phyloP scores from a whole-genome alignment of 2,797 vertebrate genomes.

The Malacoctenus gilli region DNA sequence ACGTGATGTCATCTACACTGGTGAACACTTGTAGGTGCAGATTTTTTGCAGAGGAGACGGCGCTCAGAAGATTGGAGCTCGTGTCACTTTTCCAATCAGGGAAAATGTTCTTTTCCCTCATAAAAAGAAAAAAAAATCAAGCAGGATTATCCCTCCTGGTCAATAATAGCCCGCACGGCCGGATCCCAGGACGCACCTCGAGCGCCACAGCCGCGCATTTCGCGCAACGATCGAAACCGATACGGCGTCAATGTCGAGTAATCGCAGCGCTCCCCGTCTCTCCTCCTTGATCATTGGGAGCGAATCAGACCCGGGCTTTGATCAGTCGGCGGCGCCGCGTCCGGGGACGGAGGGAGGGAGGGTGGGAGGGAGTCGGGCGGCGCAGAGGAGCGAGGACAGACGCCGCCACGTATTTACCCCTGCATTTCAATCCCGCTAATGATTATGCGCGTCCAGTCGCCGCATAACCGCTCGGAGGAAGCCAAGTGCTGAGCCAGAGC shows the following conservation, averaged over 20 bases:
- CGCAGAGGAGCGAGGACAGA: constrained; percentile 64
- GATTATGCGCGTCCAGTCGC: constrained; percentile 77
- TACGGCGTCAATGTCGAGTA: constrained; percentile 68
- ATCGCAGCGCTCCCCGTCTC: constrained; percentile 73
- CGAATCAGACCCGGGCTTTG: constrained; percentile 75
- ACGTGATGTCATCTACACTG: too few relatives aligned
- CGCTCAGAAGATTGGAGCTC: constrained; percentile 56
- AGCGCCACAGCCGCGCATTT: constrained; percentile 58
- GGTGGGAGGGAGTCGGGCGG: constrained; percentile 66
- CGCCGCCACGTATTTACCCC: constrained; percentile 67
- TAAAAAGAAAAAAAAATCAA: too few relatives aligned
- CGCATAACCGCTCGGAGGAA: constrained; percentile 71
- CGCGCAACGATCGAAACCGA: constrained; percentile 72
- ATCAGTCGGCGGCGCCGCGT: constrained; percentile 67
- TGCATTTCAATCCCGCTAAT: constrained; percentile 75
- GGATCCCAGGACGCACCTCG: constrained; percentile 54
- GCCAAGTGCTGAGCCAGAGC: constrained; percentile 66
- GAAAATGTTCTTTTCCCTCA: constrained; percentile 46
- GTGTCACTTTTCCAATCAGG: constrained; percentile 60
- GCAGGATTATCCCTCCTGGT: constrained; percentile 57
- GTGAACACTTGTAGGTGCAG: too few relatives aligned
- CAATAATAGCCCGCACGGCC: constrained; percentile 50
- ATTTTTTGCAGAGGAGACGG: too few relatives aligned
- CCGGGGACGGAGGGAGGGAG: constrained; percentile 60
- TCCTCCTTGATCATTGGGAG: constrained; percentile 72